These are phyloP conservation scores for Montipora capricornis DNA, from an alignment of 64 coral and sea anemone species.

Conservation along the genomic window DNA sequence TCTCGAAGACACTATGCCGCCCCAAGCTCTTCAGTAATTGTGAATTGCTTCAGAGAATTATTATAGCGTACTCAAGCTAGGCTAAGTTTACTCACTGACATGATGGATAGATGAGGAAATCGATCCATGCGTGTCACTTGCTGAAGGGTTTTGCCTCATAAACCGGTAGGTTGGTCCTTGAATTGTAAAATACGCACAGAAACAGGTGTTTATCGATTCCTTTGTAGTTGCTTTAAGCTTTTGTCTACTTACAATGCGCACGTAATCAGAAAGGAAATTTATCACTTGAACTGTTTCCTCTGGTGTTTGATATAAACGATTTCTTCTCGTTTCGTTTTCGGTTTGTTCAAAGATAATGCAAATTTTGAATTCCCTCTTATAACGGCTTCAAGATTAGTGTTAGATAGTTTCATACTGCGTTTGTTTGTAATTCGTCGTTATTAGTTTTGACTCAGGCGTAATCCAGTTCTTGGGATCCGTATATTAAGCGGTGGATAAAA, in stretches of 20 bases:
- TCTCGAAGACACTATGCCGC: slow-evolving; percentile 75
- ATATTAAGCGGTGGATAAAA: too few species aligned
- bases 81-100: neutral
- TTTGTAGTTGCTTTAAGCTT: neutral
- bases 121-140: neutral
- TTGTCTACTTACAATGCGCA: neutral
- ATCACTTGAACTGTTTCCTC: neutral
- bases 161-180: neutral
- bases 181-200: neutral
- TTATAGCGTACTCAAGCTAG: neutral
- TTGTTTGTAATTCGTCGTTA: slow-evolving; percentile 1
- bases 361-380: neutral
- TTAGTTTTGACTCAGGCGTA: neutral
- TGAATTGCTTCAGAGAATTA: neutral
- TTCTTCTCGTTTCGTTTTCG: neutral
- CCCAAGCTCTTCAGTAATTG: slow-evolving; percentile 3
- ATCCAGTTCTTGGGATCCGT: neutral
- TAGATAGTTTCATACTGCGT: slow-evolving; percentile 11
- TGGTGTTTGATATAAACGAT: neutral
- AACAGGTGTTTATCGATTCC: slow-evolving; percentile 7
- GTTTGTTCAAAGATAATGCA: too few species aligned
- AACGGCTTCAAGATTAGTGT: neutral
- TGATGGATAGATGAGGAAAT: neutral
- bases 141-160: neutral
- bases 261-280: neutral